A percentile compares a stretch with the other conserved stretches of the same genome.
phyloP scores from a whole-genome alignment of 2,113 vertebrate species.

The Dryoscopus gambensis region DNA sequence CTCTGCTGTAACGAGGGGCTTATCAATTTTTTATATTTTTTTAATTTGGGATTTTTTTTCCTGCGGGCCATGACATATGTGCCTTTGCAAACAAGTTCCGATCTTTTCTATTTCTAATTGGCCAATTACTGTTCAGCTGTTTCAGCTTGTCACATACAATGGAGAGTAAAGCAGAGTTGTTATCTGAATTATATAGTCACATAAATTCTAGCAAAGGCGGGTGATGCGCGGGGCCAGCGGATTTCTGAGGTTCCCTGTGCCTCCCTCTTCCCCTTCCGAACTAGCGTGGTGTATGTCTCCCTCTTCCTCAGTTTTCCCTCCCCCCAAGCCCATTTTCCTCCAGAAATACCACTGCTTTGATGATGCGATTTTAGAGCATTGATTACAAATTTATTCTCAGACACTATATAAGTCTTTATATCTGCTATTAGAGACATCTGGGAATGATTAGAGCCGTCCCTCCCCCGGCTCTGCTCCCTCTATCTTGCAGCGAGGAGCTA shows the following conservation, averaged over 20 bases:
- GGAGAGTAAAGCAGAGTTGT: not conserved
- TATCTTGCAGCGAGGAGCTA: conserved; percentile 74
- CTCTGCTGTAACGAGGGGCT: not conserved
- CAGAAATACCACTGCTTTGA: conserved; percentile 66
- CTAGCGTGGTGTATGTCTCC: not conserved
- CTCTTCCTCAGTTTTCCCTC: not conserved
- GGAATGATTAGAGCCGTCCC: conserved; percentile 82
- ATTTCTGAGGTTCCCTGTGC: not conserved
- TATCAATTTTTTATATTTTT: conserved; percentile 32
- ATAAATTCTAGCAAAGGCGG: not conserved
- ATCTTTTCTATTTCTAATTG: not conserved
- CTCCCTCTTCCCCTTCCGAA: not conserved
- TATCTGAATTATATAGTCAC: conserved; percentile 19
- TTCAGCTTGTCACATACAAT: not conserved
- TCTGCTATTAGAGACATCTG: conserved; percentile 86
- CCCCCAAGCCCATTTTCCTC: not conserved
- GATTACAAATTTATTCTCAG: conserved; percentile 82
- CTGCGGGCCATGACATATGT: not conserved
- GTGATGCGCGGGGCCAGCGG: not conserved
- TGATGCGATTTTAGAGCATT: conserved; percentile 69
- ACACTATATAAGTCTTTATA: conserved; percentile 76
- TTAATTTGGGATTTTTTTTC: not conserved
- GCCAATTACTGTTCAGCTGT: not conserved
- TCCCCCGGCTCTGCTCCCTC: conserved; percentile 61
- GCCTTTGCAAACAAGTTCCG: not conserved